Base-by-base conservation (phyloP, 1,140 invertebrate genomes). In the Tetramorium alpestre region DNA sequence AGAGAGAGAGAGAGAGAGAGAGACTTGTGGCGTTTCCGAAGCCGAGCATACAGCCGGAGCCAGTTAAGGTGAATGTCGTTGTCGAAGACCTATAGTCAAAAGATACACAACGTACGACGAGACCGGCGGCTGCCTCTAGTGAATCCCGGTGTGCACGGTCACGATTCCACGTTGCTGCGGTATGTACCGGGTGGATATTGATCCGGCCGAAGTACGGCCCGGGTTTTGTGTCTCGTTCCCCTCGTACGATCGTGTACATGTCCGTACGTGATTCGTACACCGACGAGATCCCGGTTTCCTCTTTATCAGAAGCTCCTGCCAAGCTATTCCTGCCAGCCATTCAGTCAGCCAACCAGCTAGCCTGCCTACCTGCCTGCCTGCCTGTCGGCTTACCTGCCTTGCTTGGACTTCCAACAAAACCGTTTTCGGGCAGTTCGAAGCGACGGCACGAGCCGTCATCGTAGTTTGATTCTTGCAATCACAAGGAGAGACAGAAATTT, bases 51-150 rank as follows among this genome's bases (percentile, higher is more conserved):
- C 44, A 41, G 18, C 22, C 33, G 13, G 22, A 33, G 64, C 28
- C 44, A 51, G 64, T 65, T 89, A 84, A 87, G 62, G 60, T 65
- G 51, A 69, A 90, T 70, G 72, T 89, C 60, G 76, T 82, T 81
- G 76, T 89, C 88, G 73, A 89, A 90, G 89, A 54, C 54, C 54
- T 78, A 25, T 47, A 89, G 78, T 80, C 60, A 73, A 87, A 87
- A 90, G 87, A 90, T 78, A 89, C 88, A 89, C 73, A 87, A 33
- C 58, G 44, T 11, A n/a, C 60, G 49, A 44, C 33, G 44, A 73
- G 44, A 4, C 49, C 25, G 47, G 28, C 65, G 2, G 49, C n/a
- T n/a, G 38, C 38, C 33, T 44, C 64, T 73, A 56, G 76, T 75
- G 60, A 85, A 81, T 70, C 75, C 77, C 58, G 77, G 10, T 65